A percentile compares a stretch with the other conserved stretches of the same genome.
Conservation (phyloP, 1,140 invertebrate genomes). For the Hycleus phaleratus region DNA sequence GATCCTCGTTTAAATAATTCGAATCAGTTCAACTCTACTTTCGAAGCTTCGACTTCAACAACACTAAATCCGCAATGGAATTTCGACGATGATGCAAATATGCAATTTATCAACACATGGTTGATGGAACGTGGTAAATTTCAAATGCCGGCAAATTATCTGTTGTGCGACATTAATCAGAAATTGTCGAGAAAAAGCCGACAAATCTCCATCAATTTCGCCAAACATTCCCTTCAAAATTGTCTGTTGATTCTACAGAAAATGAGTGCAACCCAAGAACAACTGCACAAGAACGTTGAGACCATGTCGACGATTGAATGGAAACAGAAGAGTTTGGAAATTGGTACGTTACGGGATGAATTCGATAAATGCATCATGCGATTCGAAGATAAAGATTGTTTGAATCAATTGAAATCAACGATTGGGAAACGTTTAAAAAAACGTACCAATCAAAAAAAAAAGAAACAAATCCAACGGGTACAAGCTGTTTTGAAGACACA, state of each 20-base stretch:
- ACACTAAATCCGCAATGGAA: background rate
- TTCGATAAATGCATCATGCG: slow-evolving; percentile 41
- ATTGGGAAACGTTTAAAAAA: slow-evolving; percentile 50
- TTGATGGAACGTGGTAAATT: slow-evolving; percentile 3
- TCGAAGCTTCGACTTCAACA: too few species aligned
- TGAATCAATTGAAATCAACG: slow-evolving; percentile 42
- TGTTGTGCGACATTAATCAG: too few species aligned
- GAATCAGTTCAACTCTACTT: too few species aligned
- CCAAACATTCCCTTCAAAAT: slow-evolving; percentile 29
- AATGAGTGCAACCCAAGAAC: slow-evolving; percentile 41
- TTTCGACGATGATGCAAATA: slow-evolving; percentile 3
- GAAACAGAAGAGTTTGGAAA: slow-evolving; percentile 43
- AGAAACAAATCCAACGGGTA: slow-evolving; percentile 40
- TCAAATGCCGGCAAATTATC: background rate
- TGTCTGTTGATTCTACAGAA: slow-evolving; percentile 36
- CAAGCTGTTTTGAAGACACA: slow-evolving; percentile 41
- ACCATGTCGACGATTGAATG: slow-evolving; percentile 46
- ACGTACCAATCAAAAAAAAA: slow-evolving; percentile 45
- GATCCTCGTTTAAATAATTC: too few species aligned
- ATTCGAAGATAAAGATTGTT: slow-evolving; percentile 40
- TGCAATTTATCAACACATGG: slow-evolving; percentile 3
- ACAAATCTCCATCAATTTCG: slow-evolving; percentile 19
- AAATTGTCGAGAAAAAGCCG: too few species aligned
- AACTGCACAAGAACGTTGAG: slow-evolving; percentile 42
- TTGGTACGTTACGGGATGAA: slow-evolving; percentile 43